Evolutionary conservation across 2,113 vertebrate species (phyloP).

Genomic region (Hydrolagus affinis): DNA sequence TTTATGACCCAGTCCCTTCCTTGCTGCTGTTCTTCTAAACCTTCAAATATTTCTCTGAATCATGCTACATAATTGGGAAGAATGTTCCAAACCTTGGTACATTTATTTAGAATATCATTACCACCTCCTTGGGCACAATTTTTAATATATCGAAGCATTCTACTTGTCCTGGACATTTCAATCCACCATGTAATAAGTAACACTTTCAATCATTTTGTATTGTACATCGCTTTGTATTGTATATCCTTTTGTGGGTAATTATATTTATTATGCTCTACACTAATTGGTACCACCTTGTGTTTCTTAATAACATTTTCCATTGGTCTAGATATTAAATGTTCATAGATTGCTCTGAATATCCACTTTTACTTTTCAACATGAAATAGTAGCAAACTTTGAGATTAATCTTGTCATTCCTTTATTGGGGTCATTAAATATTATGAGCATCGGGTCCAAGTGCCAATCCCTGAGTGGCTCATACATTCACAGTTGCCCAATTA

Average conservation of each 20-base stretch:
- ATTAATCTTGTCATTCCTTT: background rate
- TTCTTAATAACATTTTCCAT: background rate
- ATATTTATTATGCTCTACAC: background rate
- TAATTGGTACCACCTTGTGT: background rate
- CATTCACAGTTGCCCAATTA: constrained; percentile 22
- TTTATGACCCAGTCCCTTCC: too few species aligned
- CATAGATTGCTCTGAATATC: background rate
- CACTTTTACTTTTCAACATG: background rate
- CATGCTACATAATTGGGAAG: background rate
- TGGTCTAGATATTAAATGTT: background rate
- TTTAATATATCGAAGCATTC: too few species aligned
- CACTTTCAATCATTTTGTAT: background rate
- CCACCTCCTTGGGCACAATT: background rate
- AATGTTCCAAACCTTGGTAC: background rate
- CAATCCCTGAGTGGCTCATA: background rate
- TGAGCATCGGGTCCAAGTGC: background rate
- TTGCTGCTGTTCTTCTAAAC: too few species aligned
- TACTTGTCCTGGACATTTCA: too few species aligned
- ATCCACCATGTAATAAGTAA: background rate
- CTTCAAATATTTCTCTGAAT: too few species aligned
- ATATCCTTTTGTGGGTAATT: background rate
- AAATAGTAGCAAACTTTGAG: background rate
- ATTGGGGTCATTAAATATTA: constrained; percentile 3
- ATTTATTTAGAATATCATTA: background rate
- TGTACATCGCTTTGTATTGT: background rate